phyloP scores from a whole-genome alignment of 1,140 invertebrate genomes.

The Trichonephila clavipes region DNA sequence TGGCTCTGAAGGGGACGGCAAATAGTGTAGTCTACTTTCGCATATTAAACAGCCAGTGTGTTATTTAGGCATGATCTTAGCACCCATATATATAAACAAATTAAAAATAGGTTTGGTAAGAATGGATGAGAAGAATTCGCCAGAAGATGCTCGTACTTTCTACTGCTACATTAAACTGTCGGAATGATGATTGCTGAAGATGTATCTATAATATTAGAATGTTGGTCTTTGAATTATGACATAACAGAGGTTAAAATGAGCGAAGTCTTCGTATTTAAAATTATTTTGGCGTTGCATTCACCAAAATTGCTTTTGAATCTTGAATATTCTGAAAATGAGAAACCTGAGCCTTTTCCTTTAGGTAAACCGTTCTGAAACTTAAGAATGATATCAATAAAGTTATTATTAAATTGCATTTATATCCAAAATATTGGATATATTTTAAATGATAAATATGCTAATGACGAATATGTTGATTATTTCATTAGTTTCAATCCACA shows the following conservation, averaged over 20 bases:
- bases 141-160: background rate
- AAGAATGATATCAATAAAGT: too few species aligned
- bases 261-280: background rate
- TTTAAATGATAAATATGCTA: too few species aligned
- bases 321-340: too few species aligned
- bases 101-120: background rate
- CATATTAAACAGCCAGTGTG: constrained; percentile 27
- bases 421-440: too few species aligned
- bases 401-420: too few species aligned
- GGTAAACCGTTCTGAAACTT: too few species aligned
- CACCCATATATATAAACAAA: background rate
- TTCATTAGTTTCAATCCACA: too few species aligned
- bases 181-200: background rate
- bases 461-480: too few species aligned
- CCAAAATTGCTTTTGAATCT: too few species aligned
- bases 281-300: background rate
- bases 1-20: background rate
- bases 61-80: constrained; percentile 21
- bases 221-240: too few species aligned
- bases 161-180: background rate
- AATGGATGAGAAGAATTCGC: background rate
- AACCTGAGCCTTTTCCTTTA: too few species aligned
- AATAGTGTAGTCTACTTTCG: constrained; percentile 12
- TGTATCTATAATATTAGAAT: background rate
- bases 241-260: background rate